phyloP scores from a whole-genome alignment of 2,113 vertebrate genomes.

The Hydrochoerus hydrochaeris region DNA sequence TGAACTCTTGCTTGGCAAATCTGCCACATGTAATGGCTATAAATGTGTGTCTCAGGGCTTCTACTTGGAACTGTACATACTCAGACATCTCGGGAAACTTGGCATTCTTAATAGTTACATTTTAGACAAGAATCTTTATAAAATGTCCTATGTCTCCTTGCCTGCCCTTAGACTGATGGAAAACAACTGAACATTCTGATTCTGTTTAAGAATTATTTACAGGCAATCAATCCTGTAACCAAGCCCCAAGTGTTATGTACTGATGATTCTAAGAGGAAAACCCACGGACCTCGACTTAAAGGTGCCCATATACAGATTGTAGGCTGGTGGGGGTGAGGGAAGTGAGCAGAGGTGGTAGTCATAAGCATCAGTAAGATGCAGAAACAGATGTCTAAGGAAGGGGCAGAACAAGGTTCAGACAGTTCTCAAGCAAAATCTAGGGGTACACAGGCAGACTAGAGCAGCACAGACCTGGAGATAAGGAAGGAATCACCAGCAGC shows the following conservation, averaged over 20 bases:
- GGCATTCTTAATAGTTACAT: slow-evolving; percentile 17
- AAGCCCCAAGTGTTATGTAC: background rate
- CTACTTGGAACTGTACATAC: background rate
- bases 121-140: slow-evolving; percentile 27
- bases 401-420: background rate
- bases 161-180: background rate
- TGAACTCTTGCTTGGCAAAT: slow-evolving; percentile 8
- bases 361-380: background rate
- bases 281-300: background rate
- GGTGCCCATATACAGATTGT: background rate
- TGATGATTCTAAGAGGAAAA: background rate
- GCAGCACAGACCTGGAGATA: background rate
- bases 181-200: slow-evolving; percentile 28
- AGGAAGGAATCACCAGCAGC: background rate
- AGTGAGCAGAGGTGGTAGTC: fast-evolving
- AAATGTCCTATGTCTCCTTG: slow-evolving; percentile 11
- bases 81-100: slow-evolving; percentile 9
- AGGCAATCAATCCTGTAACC: background rate
- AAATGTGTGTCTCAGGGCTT: background rate
- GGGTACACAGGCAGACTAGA: background rate
- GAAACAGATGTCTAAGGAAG: background rate
- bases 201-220: slow-evolving; percentile 3
- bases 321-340: background rate
- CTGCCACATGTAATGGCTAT: background rate
- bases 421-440: background rate